Base-by-base conservation (phyloP, 1,140 invertebrate species). In the Diprion similis region DNA sequence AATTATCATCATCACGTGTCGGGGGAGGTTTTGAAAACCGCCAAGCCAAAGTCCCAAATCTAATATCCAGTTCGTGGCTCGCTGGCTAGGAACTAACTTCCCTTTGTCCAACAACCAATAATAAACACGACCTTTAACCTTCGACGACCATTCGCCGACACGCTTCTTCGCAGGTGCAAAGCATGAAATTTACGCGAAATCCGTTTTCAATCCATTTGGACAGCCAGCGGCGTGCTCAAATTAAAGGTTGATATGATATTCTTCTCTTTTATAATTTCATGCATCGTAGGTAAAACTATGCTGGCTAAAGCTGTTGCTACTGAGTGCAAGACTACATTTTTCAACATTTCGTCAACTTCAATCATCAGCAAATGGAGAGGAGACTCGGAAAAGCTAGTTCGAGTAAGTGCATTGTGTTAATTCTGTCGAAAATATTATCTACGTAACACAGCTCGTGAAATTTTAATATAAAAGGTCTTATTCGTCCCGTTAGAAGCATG, bases 311-410 rank as follows among this genome's bases (percentile, higher is more conserved):
- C 96, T 0, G 91, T 97, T 0, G 96, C 96, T 8, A 91, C 92
- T 8, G 95, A 98, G 86, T 94, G 94, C 66, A 89, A 92, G 47
- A 93, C 93, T n/a, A 95, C 95, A 0, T 98, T 98, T 85, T 97
- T 98, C 83, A 98, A 98, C 80, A 92, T 98, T 46, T 95, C 96
- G 0, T 94, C 95, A 51, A 96, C 96, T 77, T 93, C 93, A 1
- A 90, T 98, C 19, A 92, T 97, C 7, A 97, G 95, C 80, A 98
- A 98, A 88, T 98, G 97, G 96, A 89, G 97, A 70, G 97, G 97
- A 0, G 97, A 99, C 79, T 98, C 96, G 0, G 97, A 98, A 89
- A 98, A 98, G 86, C 92, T 97, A 76, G 90, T 97, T 51, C 92
- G 95, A 82, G 94, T 94, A 81, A 87, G 91, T 84, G 66, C 2